Evolutionary conservation across 1,140 invertebrate genomes (phyloP).

Genomic region (Manduca sexta): DNA sequence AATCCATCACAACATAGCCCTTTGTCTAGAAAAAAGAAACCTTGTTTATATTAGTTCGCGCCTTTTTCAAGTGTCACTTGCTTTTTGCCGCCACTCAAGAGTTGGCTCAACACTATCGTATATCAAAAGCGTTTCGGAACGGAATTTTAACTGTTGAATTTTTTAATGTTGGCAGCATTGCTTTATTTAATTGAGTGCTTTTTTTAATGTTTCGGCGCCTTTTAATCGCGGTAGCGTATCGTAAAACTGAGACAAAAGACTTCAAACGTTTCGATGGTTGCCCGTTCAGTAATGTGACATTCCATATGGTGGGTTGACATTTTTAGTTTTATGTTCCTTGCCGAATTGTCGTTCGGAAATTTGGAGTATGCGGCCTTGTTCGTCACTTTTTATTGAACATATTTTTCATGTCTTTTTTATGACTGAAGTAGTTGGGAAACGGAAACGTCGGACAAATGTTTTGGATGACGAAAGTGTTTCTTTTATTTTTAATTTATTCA

Average conservation of each 20-base stretch:
- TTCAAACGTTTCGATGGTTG: conserved; percentile 55
- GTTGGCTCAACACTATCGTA: conserved; percentile 67
- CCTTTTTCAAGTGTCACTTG: conserved; percentile 71
- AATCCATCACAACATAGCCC: conserved; percentile 27
- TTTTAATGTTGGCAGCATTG: conserved; percentile 60
- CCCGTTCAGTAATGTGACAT: conserved; percentile 30
- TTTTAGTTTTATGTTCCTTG: conserved; percentile 50
- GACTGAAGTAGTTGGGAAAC: background rate
- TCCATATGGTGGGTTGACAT: conserved; percentile 58
- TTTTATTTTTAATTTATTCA: too few species aligned
- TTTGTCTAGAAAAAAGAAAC: conserved; percentile 52
- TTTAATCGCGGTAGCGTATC: conserved; percentile 56
- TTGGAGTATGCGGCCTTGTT: conserved; percentile 11
- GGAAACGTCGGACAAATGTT: too few species aligned
- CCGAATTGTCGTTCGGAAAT: conserved; percentile 25
- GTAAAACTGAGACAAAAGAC: conserved; percentile 63
- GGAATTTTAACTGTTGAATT: conserved; percentile 17
- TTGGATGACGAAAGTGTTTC: too few species aligned
- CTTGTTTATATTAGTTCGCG: conserved; percentile 68
- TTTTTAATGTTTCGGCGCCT: conserved; percentile 58
- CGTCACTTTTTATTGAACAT: conserved; percentile 4
- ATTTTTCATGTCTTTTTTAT: conserved; percentile 1
- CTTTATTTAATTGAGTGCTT: conserved; percentile 68
- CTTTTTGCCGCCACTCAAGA: conserved; percentile 63
- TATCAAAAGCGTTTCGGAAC: conserved; percentile 59